Evolutionary conservation across 2,797 vertebrate genomes (phyloP).

Genomic region (Microctenopoma steveboyesi): DNA sequence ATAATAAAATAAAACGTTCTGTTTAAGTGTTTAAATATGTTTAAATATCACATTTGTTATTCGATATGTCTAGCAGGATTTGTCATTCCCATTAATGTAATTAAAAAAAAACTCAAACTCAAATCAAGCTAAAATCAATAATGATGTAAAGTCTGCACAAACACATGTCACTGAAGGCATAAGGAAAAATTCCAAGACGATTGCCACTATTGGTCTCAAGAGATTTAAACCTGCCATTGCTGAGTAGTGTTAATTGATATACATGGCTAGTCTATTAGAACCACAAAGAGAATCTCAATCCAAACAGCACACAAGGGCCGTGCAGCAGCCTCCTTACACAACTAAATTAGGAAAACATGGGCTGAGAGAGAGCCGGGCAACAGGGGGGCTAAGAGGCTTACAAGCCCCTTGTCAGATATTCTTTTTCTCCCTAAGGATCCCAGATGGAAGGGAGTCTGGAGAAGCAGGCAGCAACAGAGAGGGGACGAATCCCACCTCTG

Average conservation of each 20-base stretch:
- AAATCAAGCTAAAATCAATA: background rate
- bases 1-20: background rate
- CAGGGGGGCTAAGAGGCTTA: slow-evolving; percentile 98
- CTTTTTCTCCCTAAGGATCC: slow-evolving; percentile 93
- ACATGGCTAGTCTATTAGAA: slow-evolving; percentile 95
- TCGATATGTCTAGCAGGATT: background rate
- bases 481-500: slow-evolving; percentile 91
- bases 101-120: slow-evolving; percentile 1
- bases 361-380: slow-evolving; percentile 92
- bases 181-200: slow-evolving; percentile 65
- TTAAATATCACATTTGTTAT: background rate
- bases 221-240: slow-evolving; percentile 70
- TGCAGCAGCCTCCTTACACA: slow-evolving; percentile 92
- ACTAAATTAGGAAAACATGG: slow-evolving; percentile 99
- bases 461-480: slow-evolving; percentile 90
- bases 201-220: slow-evolving; percentile 63
- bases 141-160: slow-evolving; percentile 1
- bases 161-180: slow-evolving; percentile 54
- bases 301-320: slow-evolving; percentile 92
- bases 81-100: background rate
- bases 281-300: slow-evolving; percentile 92
- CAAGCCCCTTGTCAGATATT: slow-evolving; percentile 96
- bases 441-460: slow-evolving; percentile 94
- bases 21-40: too few species aligned
- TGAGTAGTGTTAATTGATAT: slow-evolving; percentile 91